Evolutionary conservation across 2,888 invertebrate species (phyloP), one percentile per base, ranked within the genome.

Genomic region (Pammene fasciana): DNA sequence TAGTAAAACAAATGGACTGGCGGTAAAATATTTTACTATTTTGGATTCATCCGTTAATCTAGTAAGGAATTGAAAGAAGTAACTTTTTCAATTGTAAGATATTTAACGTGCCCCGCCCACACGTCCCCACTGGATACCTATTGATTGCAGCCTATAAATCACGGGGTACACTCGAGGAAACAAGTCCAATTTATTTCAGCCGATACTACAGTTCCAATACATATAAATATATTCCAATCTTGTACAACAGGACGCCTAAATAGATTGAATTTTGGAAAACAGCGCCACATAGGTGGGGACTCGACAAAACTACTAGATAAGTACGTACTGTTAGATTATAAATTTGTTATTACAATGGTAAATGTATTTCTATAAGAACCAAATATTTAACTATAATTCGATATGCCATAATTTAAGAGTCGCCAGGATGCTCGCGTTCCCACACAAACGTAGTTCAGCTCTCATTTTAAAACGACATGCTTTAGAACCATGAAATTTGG

Each of bases 91-190:
- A 82, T 81, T 78, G 78, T 76, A 77, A 81, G 82, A 81, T 81
- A 82, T 83, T 82, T 81, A 83, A 78, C 77, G 74, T 34, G 52
- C 74, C 74, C 76, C 74, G 66, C 77, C 76, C 71, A 82, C 79
- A 79, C 73, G 78, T 82, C 80, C 81, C 84, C 74, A 75, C 75
- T 74, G 84, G 79, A 75, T 79, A 78, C 80, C 81, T 83, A 82
- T 84, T 84, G 84, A 84, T 82, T 83, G 83, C 80, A 75, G 77
- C 72, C 82, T 78, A 85, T 86, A 86, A 86, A 86, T 86, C 86
- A 85, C 78, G 68, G 60, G 72, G 73, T 72, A 79, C 79, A 78
- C 79, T 75, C 74, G 75, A 75, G 76, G 76, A 78, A 78, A 82
- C 81, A 78, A 77, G 80, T 83, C 83, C 82, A 82, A 84, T 79